phyloP scores from a whole-genome alignment of 2,888 invertebrate species.

The Eilema caniola region DNA sequence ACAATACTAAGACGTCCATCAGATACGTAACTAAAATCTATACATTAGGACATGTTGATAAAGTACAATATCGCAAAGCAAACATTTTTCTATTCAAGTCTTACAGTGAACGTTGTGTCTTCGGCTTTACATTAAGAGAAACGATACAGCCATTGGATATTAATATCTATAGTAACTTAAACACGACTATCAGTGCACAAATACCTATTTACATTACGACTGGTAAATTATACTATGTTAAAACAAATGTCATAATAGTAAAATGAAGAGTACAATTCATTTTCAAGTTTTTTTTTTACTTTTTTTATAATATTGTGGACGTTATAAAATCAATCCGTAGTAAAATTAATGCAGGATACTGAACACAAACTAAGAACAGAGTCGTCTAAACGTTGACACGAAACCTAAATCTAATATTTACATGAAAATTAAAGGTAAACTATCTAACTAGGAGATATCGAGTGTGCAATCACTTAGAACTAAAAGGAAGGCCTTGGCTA shows the following conservation, averaged over 20 bases:
- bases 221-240: constrained; percentile 68
- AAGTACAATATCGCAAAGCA: constrained; percentile 59
- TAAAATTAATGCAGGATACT: constrained; percentile 66
- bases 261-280: constrained; percentile 65
- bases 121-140: constrained; percentile 66
- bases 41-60: constrained; percentile 61
- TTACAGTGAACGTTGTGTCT: constrained; percentile 67
- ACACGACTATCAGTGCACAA: constrained; percentile 81
- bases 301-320: constrained; percentile 68
- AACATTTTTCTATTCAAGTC: constrained; percentile 64
- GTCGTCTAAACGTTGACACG: constrained; percentile 56
- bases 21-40: constrained; percentile 59
- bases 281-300: constrained; percentile 60
- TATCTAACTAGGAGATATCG: constrained; percentile 53
- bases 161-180: constrained; percentile 76
- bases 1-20: constrained; percentile 55
- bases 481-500: constrained; percentile 62
- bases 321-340: no score
- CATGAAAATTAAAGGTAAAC: constrained; percentile 57
- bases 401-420: constrained; percentile 70
- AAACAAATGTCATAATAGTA: constrained; percentile 62
- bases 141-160: constrained; percentile 79
- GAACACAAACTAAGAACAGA: constrained; percentile 74
- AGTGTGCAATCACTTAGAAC: constrained; percentile 60
- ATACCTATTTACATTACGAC: constrained; percentile 79